Evolutionary conservation across 2,113 vertebrate genomes (phyloP).

Genomic region (Leptocoma aspasia): DNA sequence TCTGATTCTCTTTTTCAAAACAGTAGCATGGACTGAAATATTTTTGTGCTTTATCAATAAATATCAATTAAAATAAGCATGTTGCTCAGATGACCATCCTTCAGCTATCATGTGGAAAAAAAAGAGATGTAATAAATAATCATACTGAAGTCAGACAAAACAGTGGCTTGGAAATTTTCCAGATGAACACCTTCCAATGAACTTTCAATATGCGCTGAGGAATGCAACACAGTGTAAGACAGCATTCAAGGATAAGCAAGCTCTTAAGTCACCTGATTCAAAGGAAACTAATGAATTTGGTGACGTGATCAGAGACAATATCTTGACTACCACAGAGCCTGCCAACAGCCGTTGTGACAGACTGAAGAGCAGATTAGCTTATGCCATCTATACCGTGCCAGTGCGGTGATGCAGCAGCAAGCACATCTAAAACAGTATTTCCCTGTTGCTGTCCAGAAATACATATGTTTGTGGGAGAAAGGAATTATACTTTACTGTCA

Average conservation of each 20-base stretch:
- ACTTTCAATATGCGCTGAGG: rapidly evolving
- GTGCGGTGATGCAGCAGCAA: neutral
- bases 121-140: neutral
- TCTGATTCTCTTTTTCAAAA: neutral
- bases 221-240: neutral
- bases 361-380: neutral
- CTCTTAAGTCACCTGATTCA: neutral
- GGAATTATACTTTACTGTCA: neutral
- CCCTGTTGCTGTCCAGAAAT: neutral
- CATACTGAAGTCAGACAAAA: neutral
- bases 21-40: neutral
- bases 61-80: neutral
- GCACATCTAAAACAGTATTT: neutral
- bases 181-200: neutral
- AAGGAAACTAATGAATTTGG: neutral
- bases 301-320: neutral
- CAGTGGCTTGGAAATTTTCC: neutral
- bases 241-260: neutral
- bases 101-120: neutral
- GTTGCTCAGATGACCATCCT: neutral
- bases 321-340: neutral
- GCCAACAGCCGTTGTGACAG: neutral
- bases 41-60: neutral
- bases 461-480: rapidly evolving
- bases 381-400: too few relatives aligned